Evolutionary conservation across 35 echinoderm and acorn worm species (phyloP), one percentile per base, ranked within the genome.

Genomic region (Apostichopus parvimensis): DNA sequence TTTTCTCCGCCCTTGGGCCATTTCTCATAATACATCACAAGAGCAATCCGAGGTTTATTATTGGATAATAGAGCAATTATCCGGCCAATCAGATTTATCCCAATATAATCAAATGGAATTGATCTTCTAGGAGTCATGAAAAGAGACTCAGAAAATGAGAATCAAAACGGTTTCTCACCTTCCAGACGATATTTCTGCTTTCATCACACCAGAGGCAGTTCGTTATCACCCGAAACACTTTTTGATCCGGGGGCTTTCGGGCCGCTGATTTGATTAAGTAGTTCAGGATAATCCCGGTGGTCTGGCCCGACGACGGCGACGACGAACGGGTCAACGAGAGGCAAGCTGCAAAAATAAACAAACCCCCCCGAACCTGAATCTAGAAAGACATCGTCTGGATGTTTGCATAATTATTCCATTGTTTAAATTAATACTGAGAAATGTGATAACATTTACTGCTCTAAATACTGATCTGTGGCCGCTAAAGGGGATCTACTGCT

Each of bases 151-250:
- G 34, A 45, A 45, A 45, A 45, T 45, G 34, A 45, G 34, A 45
- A 45, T 45, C 34, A 45, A 45, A 45, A 45, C 4, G 34, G 34
- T 45, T 80, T 78, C 78, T 77, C 83, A 98, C 96, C 96, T 99
- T 99, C 93, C 93, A 96, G 7, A 99, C 12, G 4, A 95, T 79
- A 89, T 93, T 94, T 57, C 97, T 94, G 83, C 97, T 96, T 59
- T 99, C 97, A 6, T 93, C 91, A 45, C 86, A 96, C 93, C 93
- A 93, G 17, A 93, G 79, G 18, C 82, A 20, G 60, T 94, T 96
- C 28, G 93, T 82, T 5, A 99, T 79, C 4, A 94, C 87, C 20
- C 83, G 72, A 86, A 99, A 94, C 15, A 95, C 25, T 59, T 81
- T 83, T 54, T 83, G 80, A 6, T 91, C 59, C 53, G 75, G 20